Conservation (phyloP, 2,888 invertebrate species). For the Microdon myrmicae region DNA sequence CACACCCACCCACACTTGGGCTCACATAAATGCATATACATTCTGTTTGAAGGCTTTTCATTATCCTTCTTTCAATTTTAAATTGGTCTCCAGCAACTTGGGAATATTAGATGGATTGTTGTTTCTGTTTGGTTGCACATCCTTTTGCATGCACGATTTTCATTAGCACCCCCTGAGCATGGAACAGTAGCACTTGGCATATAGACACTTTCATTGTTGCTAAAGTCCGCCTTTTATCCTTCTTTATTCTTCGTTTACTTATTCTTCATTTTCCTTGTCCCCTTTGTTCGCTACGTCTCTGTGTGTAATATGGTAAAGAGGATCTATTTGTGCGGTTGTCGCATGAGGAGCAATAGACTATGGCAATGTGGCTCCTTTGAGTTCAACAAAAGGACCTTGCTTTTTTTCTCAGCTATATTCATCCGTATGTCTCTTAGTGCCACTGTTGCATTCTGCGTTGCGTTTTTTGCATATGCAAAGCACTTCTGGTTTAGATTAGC, state of each 20-base stretch:
- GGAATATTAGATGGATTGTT: conserved; percentile 51
- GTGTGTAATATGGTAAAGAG: conserved; percentile 44
- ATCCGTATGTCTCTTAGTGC: conserved; percentile 27
- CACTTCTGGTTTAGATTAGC: conserved; percentile 47
- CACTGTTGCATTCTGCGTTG: conserved; percentile 43
- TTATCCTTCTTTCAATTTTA: conserved; percentile 51
- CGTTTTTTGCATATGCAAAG: conserved; percentile 35
- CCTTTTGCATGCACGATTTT: conserved; percentile 47
- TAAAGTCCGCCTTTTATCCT: conserved; percentile 6
- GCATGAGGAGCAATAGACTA: conserved; percentile 39
- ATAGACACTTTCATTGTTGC: conserved; percentile 26
- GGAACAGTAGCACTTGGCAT: conserved; percentile 21
- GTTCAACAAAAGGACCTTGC: conserved; percentile 30
- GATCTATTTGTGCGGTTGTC: conserved; percentile 39
- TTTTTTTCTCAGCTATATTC: neutral
- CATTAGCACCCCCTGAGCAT: conserved; percentile 46
- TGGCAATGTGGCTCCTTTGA: conserved; percentile 35
- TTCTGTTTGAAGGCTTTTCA: conserved; percentile 35
- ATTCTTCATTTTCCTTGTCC: too few species aligned
- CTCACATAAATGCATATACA: too few species aligned
- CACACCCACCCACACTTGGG: neutral
- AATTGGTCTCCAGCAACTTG: conserved; percentile 47
- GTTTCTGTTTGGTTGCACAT: conserved; percentile 51
- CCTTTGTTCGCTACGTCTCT: neutral
- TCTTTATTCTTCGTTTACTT: neutral